Evolutionary conservation across 1,140 invertebrate genomes (phyloP).

Genomic region (Archegozetes longisetosus): DNA sequence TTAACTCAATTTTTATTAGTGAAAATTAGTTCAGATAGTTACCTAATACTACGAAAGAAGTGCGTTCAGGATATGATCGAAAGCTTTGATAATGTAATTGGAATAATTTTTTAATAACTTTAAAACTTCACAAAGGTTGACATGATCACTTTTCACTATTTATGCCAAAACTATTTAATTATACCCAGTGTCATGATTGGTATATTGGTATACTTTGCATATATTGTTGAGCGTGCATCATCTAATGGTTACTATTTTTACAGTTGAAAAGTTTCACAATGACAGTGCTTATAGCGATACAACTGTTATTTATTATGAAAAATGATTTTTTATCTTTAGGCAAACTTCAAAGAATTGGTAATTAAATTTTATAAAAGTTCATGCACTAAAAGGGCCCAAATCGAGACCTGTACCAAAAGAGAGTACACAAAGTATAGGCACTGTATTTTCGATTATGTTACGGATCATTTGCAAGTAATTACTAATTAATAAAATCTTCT

Average conservation of each 20-base stretch:
- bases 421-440: neutral
- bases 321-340: neutral
- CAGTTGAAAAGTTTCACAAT: too few species aligned
- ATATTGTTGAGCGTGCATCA: too few species aligned
- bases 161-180: too few species aligned
- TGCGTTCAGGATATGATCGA: neutral
- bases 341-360: neutral
- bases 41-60: neutral
- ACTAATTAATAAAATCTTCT: neutral
- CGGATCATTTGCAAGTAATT: neutral
- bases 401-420: neutral
- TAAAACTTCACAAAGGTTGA: too few species aligned
- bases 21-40: neutral
- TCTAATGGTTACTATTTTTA: too few species aligned
- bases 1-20: neutral
- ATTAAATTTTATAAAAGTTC: neutral
- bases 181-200: too few species aligned
- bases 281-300: too few species aligned
- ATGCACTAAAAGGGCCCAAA: neutral
- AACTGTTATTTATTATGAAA: too few species aligned
- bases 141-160: too few species aligned
- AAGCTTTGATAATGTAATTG: neutral
- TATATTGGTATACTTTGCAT: too few species aligned
- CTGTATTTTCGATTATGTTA: neutral
- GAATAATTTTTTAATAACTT: neutral